A percentile compares a stretch with the other conserved stretches of the same genome.
Conservation (phyloP, 2,888 invertebrate genomes). For the Leistus spinibarbis region DNA sequence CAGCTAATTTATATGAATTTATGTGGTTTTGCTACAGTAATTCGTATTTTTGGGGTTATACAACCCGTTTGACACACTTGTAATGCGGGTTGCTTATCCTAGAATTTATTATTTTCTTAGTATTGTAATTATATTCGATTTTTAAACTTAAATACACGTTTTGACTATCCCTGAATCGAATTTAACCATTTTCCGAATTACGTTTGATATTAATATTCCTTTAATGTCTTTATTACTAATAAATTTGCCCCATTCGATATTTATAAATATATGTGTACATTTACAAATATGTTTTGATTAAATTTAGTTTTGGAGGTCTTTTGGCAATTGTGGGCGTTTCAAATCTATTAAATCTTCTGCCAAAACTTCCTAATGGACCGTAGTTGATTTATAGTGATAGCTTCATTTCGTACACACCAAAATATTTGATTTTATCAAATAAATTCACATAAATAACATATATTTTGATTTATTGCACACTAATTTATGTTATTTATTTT, state of each 20-base stretch:
- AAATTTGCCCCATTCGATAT: not conserved
- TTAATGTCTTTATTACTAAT: not conserved
- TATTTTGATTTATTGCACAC: not conserved
- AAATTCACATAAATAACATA: not conserved
- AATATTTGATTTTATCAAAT: not conserved
- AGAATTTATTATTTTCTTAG: too few relatives aligned
- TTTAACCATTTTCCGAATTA: too few relatives aligned
- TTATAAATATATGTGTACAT: not conserved
- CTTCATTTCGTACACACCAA: not conserved
- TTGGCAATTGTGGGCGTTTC: not conserved
- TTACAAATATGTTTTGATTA: not conserved
- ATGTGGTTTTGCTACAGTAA: too few relatives aligned
- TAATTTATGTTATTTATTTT: not conserved
- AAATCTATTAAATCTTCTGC: not conserved
- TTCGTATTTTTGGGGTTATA: too few relatives aligned
- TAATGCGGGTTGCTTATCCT: too few relatives aligned
- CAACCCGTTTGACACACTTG: too few relatives aligned
- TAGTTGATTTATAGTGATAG: not conserved
- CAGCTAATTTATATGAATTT: too few relatives aligned
- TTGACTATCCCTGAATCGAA: too few relatives aligned
- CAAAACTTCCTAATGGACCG: not conserved
- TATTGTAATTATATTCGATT: too few relatives aligned
- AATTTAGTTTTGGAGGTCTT: not conserved
- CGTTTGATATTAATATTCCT: too few relatives aligned
- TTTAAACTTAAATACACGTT: too few relatives aligned